phyloP scores from a whole-genome alignment of 2,113 vertebrate species.

The Catharus minimus region DNA sequence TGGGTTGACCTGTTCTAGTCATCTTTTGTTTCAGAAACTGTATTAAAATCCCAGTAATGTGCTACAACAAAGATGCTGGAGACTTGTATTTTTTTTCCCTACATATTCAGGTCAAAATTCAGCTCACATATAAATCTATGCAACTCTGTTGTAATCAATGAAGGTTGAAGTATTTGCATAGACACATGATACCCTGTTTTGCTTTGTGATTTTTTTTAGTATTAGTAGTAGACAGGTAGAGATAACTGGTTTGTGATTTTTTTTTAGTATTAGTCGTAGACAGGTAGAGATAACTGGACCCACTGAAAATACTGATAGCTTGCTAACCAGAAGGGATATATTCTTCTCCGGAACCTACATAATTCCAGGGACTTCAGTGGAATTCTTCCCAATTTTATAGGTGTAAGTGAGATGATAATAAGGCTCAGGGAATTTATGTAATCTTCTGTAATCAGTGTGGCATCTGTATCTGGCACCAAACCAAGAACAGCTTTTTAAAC shows the following conservation, averaged over 20 bases:
- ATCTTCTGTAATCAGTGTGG: slow-evolving; percentile 49
- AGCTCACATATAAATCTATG: background rate
- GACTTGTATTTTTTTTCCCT: background rate
- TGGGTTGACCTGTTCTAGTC: background rate
- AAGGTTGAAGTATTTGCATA: background rate
- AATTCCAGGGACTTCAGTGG: background rate
- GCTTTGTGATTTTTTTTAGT: background rate
- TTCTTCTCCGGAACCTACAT: background rate
- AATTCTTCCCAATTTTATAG: slow-evolving; percentile 35
- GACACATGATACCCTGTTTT: background rate
- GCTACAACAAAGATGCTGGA: background rate
- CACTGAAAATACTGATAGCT: background rate
- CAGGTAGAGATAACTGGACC: background rate
- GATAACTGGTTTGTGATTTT: background rate
- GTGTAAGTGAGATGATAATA: slow-evolving; percentile 34
- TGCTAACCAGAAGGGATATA: background rate
- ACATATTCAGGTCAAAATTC: background rate
- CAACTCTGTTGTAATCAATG: background rate
- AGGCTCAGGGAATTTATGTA: slow-evolving; percentile 16
- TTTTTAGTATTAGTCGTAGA: background rate
- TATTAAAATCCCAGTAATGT: background rate
- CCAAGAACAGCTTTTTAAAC: slow-evolving; percentile 33
- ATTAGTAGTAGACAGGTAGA: background rate
- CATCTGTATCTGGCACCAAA: slow-evolving; percentile 43
- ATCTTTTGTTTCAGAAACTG: background rate